Percentiles rank a stretch among this genome's conserved stretches.
phyloP scores from a whole-genome alignment of 1,140 invertebrate genomes.

The Charaxes varanes region DNA sequence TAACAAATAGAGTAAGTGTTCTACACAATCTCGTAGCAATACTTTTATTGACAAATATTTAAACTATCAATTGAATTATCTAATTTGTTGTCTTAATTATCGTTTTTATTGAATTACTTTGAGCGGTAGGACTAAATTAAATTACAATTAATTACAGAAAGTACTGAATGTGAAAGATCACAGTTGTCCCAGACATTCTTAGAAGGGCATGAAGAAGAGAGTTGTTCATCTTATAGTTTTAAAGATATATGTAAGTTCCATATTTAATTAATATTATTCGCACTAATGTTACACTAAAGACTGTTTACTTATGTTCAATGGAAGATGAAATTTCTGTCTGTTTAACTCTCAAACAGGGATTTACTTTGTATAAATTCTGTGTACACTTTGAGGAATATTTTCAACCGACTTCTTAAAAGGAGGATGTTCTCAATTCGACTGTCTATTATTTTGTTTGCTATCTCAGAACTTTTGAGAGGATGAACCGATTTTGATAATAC shows the following conservation, averaged over 20 bases:
- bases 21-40: too few species aligned
- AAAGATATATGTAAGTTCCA: slow-evolving; percentile 52
- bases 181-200: slow-evolving; percentile 46
- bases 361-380: too few species aligned
- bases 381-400: too few species aligned
- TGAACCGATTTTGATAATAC: too few species aligned
- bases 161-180: slow-evolving; percentile 38
- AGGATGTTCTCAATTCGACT: too few species aligned
- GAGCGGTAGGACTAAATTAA: slow-evolving; percentile 41
- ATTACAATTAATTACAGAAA: slow-evolving; percentile 54
- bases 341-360: too few species aligned
- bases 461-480: too few species aligned
- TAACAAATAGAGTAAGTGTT: slow-evolving; percentile 16
- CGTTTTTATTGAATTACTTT: slow-evolving; percentile 6
- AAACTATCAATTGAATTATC: neutral
- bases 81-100: neutral
- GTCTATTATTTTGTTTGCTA: too few species aligned
- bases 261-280: neutral
- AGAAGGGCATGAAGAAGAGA: slow-evolving; percentile 43
- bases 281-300: too few species aligned
- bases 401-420: too few species aligned
- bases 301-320: too few species aligned
- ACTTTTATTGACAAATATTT: slow-evolving; percentile 23
- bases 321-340: too few species aligned
- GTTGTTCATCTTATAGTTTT: slow-evolving; percentile 40